Base-by-base conservation (phyloP, 1,140 invertebrate genomes). In the Spodoptera litura region DNA sequence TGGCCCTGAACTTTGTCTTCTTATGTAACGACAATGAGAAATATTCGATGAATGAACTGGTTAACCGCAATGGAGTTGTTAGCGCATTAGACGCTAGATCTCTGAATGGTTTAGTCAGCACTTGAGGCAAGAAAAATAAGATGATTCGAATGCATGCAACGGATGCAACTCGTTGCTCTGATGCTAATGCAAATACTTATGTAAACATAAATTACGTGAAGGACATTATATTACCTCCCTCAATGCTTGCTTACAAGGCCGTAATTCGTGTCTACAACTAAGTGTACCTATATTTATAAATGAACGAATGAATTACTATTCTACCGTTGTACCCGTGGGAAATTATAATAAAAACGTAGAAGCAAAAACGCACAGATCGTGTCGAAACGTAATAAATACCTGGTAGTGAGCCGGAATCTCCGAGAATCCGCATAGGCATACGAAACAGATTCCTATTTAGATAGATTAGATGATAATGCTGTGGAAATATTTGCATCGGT, bases 271-370 rank as follows among this genome's bases (percentile, higher is more conserved):
- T 64, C 66, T 84, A 81, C 85, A 10, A 44, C 38, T 44, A 44
- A 44, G 38, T 44, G 9, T 44, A 44, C 38, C 38, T 44, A 44
- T 82, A 85, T 85, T 88, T 87, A 87, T 88, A 77, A 75, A 81
- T 82, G 78, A 81, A 85, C 85, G 77, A 83, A 62, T 86, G 84
- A 87, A 90, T 90, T 89, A 86, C 82, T 81, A 88, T 89, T 89
- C 88, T 86, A 83, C 79, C 81, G 85, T 82, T 85, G 85, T 81
- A 88, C 83, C 81, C 91, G 91, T 94, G 92, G 88, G 92, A 94
- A 93, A 87, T 79, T 85, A 61, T 49, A 68, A 79, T 82, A 90
- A 91, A 92, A 93, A 90, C 59, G 56, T 76, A 62, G 70, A 77
- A 70, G 62, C 85, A 83, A 85, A 90, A 85, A 86, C 83, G 74